Evolutionary conservation across 2,113 vertebrate species (phyloP), one percentile per base, ranked within the genome.

Genomic region (Notothenia rossii): DNA sequence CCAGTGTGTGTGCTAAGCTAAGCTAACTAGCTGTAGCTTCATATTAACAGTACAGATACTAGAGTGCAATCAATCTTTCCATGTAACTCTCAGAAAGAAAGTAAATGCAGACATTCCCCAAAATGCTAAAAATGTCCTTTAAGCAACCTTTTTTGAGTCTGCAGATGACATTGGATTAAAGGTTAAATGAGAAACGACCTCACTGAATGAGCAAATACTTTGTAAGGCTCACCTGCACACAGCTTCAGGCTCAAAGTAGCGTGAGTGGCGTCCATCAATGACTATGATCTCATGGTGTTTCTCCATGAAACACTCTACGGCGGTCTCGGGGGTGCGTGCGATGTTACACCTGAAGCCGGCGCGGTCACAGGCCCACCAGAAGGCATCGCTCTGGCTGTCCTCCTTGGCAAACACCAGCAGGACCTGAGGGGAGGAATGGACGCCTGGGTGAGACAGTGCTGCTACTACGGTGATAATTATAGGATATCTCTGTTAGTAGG

Each of bases 341-440:
- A 99, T 95, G 81, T 95, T 97, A 85, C 98, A 98, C 48, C 93
- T 93, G 90, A 97, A 99, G 3, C 97, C 97, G 0, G 98, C 97
- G 59, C 96, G 96, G 86, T 98, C 97, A 62, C 98, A 99, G 72
- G 98, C 97, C 98, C 97, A 98, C 97, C 97, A 98, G 91, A 99
- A 97, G 2, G 96, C 97, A 77, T 98, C 97, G 22, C 97, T 99
- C 85, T 99, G 98, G 85, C 93, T 96, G 85, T 99, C 98, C 93
- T 98, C 98, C 88, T 98, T 98, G 22, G 96, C 96, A 82, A 99
- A 99, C 72, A 99, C 94, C 80, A 99, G 94, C 91, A 99, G 93
- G 91, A 99, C 97, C 98, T 99, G 94, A 61, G 94, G 60, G 63
- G 49, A 86, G 45, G 56, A 54, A 60, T 11, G 48, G 50, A 10